Conservation (phyloP, 2,888 invertebrate genomes). For the Ennomos quercinarius region DNA sequence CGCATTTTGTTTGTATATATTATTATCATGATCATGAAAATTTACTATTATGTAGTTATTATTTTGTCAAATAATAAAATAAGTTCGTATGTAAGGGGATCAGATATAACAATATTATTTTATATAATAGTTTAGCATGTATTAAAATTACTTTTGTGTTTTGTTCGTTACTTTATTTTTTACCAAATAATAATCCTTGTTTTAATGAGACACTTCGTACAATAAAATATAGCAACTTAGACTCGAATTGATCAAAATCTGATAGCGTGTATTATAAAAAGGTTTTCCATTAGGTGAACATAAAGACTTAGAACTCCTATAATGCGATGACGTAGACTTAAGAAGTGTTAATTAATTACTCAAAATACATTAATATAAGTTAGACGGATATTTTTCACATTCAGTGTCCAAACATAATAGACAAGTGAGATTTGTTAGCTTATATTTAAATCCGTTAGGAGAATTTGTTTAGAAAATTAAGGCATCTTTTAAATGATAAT, state of each 20-base stretch:
- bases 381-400: conserved; percentile 40
- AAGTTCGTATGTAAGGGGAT: conserved; percentile 10
- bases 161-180: conserved; percentile 23
- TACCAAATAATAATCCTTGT: conserved; percentile 1
- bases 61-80: conserved; percentile 6
- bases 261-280: conserved; percentile 27
- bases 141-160: conserved; percentile 22
- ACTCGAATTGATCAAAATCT: too few species aligned
- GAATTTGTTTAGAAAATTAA: neutral
- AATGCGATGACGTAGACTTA: conserved; percentile 51
- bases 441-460: neutral
- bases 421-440: too few species aligned
- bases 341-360: conserved; percentile 1
- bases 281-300: conserved; percentile 13
- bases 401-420: conserved; percentile 46
- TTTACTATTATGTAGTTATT: neutral
- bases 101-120: conserved; percentile 5
- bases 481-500: conserved; percentile 3
- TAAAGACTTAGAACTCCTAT: conserved; percentile 30
- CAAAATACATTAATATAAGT: conserved; percentile 11
- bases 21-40: neutral
- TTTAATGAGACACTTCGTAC: conserved; percentile 31
- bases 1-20: conserved; percentile 7
- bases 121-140: conserved; percentile 1
- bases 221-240: conserved; percentile 1